Percentiles rank a stretch among this genome's conserved stretches.
Conservation (phyloP, 2,113 vertebrate genomes). For the Myxocyprinus asiaticus region DNA sequence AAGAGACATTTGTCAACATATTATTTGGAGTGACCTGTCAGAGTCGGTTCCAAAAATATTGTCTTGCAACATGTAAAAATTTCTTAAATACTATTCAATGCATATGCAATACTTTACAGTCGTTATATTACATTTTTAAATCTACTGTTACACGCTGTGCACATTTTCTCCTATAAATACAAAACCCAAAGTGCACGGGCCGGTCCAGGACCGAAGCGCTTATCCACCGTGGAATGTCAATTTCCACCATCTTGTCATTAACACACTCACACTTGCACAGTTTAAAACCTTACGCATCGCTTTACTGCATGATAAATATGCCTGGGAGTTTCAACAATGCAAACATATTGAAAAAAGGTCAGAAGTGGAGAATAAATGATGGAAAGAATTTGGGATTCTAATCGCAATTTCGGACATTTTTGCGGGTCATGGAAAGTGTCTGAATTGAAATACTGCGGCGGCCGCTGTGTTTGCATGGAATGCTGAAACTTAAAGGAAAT, state of each 20-base stretch:
- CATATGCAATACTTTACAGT: slow-evolving; percentile 55
- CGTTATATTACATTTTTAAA: slow-evolving; percentile 29
- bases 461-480: slow-evolving; percentile 5
- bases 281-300: background rate
- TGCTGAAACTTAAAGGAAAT: too few relatives aligned
- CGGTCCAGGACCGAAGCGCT: background rate
- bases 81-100: slow-evolving; percentile 39
- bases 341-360: background rate
- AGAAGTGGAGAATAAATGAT: slow-evolving; percentile 42
- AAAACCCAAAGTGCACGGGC: slow-evolving; percentile 12
- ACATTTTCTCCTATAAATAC: slow-evolving; percentile 25
- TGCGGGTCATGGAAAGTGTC: slow-evolving; percentile 8
- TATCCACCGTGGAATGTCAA: too few relatives aligned
- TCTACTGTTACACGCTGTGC: slow-evolving; percentile 26
- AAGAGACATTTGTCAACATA: background rate
- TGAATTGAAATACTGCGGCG: slow-evolving; percentile 23
- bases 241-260: background rate
- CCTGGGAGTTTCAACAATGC: background rate
- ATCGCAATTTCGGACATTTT: background rate
- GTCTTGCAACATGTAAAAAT: slow-evolving; percentile 37
- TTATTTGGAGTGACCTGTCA: background rate
- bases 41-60: slow-evolving; percentile 44
- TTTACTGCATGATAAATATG: slow-evolving; percentile 16
- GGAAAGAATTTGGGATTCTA: slow-evolving; percentile 4
- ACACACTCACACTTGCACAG: background rate